phyloP scores from a whole-genome alignment of 2,797 vertebrate species.

The Hozukius guyotensis region DNA sequence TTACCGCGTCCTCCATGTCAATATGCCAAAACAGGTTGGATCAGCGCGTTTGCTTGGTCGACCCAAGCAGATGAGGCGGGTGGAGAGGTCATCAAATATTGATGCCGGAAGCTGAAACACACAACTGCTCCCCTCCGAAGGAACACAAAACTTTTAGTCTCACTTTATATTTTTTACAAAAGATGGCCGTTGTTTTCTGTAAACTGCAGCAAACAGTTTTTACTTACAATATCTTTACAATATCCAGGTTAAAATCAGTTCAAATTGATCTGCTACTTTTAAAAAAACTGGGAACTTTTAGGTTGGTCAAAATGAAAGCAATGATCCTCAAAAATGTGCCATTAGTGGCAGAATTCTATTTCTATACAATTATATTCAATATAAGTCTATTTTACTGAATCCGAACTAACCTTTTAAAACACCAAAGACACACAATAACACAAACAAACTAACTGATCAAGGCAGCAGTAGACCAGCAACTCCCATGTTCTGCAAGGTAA shows the following conservation, averaged over 20 bases:
- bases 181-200: neutral
- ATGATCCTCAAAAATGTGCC: too few species aligned
- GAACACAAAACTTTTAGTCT: neutral
- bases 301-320: too few species aligned
- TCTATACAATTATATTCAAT: too few species aligned
- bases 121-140: neutral
- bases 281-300: too few species aligned
- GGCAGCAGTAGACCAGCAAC: neutral
- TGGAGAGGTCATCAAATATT: slow-evolving; percentile 37
- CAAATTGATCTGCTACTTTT: too few species aligned
- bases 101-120: slow-evolving; percentile 17
- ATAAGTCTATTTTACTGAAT: too few species aligned
- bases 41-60: slow-evolving; percentile 32
- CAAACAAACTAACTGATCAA: too few species aligned
- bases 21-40: slow-evolving; percentile 60
- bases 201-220: neutral
- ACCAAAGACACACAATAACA: too few species aligned
- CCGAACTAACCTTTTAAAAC: too few species aligned
- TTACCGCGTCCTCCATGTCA: slow-evolving; percentile 41
- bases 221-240: too few species aligned
- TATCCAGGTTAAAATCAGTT: neutral
- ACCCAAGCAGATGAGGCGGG: slow-evolving; percentile 22
- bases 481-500: neutral
- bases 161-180: neutral
- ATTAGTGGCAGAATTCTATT: too few species aligned